These are phyloP conservation scores for Passer domesticus DNA, from an alignment of 2,113 vertebrate genomes.

Conservation along the genomic window DNA sequence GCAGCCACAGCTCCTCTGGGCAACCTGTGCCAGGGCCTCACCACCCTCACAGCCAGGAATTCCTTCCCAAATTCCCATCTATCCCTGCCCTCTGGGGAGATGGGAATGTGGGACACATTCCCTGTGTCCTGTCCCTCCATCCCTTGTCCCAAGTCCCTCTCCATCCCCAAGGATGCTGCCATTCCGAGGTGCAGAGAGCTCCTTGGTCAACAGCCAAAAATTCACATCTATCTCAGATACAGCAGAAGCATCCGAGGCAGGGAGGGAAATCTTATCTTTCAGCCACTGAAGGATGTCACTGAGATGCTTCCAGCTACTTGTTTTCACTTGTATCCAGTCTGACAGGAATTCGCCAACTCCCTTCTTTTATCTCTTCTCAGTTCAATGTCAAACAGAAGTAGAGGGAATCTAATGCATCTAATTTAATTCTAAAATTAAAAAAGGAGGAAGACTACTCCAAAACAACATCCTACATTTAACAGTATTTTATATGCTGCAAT, in stretches of 20 bases:
- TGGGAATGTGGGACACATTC: background rate
- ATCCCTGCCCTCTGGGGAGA: too few relatives aligned
- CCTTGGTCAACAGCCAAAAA: background rate
- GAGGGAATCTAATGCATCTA: background rate
- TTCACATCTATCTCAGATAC: background rate
- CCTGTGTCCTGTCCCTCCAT: background rate
- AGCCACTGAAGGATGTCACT: background rate
- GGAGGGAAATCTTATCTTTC: background rate
- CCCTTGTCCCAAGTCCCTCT: background rate
- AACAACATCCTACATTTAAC: background rate
- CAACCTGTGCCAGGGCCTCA: too few relatives aligned
- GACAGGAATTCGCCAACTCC: background rate
- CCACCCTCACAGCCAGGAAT: too few relatives aligned
- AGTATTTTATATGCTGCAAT: background rate
- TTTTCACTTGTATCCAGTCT: background rate
- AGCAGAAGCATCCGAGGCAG: background rate
- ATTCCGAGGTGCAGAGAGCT: background rate
- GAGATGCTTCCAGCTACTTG: background rate
- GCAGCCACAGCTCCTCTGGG: too few relatives aligned
- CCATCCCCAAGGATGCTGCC: background rate
- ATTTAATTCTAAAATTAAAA: background rate
- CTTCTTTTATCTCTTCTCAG: background rate
- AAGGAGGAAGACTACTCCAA: background rate
- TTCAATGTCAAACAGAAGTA: background rate
- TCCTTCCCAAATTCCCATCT: background rate